Evolutionary conservation across 2,888 invertebrate species (phyloP), one percentile per base, ranked within the genome.

Genomic region (Parasteatoda lunata): DNA sequence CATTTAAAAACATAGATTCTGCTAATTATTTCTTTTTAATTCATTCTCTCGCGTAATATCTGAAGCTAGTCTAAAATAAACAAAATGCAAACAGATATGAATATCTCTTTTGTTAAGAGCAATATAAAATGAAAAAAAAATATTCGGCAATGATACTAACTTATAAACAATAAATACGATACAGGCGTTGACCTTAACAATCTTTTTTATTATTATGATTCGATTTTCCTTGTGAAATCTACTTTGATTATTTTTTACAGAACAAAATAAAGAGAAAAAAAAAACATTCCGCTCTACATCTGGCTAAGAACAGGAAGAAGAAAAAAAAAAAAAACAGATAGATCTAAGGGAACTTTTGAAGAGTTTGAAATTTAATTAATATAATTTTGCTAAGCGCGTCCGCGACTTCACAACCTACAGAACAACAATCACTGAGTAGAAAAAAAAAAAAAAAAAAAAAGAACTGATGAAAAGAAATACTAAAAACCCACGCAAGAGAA

Each of bases 381-480:
- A 59, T 86, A 81, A 86, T 81, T 86, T 86, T 81, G 64, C 48
- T 52, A 77, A 71, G 80, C 69, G 45, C 59, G 73, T 69, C 68
- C 73, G 64, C 68, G 73, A 69, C 78, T 86, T 66, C 68, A 65
- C 65, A 47, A 52, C 80, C 59, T 54, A 76, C 71, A 59, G 54
- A 66, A 81, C 66, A 68, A 59, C 70, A 15, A 45, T 47, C 48
- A 30, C 30, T 30, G 15, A 52, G 48, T 54, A 7, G 9, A 75
- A 65, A 64, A 71, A 65, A n/a, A 47, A 69, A 65, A n/a, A 47
- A 69, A 66, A 70, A 70, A 11, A 59, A 69, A 9, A 77, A 77
- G 69, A 52, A 72, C 11, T 15, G 52, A 59, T 9, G 52, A 72
- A 51, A 15, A 15, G 48, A 51, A 64, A 48, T 47, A 51, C n/a